These are phyloP conservation scores for Paguma larvata DNA, from an alignment of 2,797 vertebrate species.

Conservation along the genomic window DNA sequence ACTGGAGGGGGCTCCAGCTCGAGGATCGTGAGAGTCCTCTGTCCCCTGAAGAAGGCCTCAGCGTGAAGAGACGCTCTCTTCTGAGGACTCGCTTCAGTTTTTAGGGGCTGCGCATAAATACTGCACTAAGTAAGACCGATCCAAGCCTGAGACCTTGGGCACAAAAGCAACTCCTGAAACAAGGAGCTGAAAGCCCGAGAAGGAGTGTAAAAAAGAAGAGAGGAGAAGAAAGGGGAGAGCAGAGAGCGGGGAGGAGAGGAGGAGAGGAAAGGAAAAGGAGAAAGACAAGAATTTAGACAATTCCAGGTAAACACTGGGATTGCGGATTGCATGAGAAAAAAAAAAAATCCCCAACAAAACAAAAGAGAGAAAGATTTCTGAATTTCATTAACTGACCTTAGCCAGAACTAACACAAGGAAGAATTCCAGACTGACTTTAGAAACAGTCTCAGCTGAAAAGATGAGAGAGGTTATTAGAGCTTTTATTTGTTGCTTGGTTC, in stretches of 20 bases:
- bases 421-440: background rate
- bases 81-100: background rate
- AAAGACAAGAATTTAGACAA: background rate
- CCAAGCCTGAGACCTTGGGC: background rate
- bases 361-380: background rate
- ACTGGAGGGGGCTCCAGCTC: background rate
- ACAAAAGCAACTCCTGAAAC: background rate
- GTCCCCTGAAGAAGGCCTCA: conserved; percentile 12
- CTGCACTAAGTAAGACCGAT: background rate
- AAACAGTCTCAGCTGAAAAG: conserved; percentile 33
- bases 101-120: background rate
- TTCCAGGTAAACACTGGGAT: background rate
- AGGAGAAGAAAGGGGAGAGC: too few relatives aligned
- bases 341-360: background rate
- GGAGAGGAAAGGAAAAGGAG: background rate
- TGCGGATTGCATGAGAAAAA: background rate
- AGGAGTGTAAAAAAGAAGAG: background rate
- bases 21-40: background rate
- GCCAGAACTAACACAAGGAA: background rate
- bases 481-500: background rate
- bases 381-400: conserved; percentile 11
- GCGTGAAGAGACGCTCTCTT: background rate
- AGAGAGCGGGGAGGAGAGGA: rapidly evolving
- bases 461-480: background rate
- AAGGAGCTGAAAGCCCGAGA: background rate